Percentiles rank a stretch among this genome's conserved stretches.
These are phyloP conservation scores for Troides oblongomaculatus DNA, from an alignment of 2,888 invertebrate genomes.

Conservation along the genomic window DNA sequence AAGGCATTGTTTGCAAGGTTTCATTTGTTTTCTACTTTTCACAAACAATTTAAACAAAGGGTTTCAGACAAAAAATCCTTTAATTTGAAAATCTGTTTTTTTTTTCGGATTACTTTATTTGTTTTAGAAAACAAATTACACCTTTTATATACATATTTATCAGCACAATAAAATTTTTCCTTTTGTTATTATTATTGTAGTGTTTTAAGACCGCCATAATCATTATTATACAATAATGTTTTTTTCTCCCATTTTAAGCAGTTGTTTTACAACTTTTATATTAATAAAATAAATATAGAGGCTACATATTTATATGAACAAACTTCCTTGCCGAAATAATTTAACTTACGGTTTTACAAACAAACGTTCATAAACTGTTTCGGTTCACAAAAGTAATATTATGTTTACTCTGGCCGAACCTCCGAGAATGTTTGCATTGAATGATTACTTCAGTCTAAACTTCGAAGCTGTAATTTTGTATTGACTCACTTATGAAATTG, in stretches of 20 bases:
- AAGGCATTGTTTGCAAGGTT: conserved; percentile 2
- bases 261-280: too few relatives aligned
- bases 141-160: not conserved
- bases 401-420: not conserved
- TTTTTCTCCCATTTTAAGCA: too few relatives aligned
- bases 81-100: not conserved
- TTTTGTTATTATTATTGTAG: too few relatives aligned
- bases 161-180: not conserved
- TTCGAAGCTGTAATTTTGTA: not conserved
- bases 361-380: not conserved
- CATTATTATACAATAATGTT: too few relatives aligned
- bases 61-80: not conserved
- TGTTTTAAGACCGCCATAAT: too few relatives aligned
- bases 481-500: not conserved
- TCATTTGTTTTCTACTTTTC: conserved; percentile 6
- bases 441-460: not conserved
- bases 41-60: conserved; percentile 1
- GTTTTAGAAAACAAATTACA: not conserved
- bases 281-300: too few relatives aligned
- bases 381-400: not conserved
- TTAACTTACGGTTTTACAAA: not conserved
- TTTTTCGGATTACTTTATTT: not conserved
- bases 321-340: not conserved
- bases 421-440: not conserved
- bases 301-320: not conserved